A percentile compares a stretch with the other conserved stretches of the same genome.
Conservation (phyloP, 2,888 invertebrate species). For the Odontocolon sp. region DNA sequence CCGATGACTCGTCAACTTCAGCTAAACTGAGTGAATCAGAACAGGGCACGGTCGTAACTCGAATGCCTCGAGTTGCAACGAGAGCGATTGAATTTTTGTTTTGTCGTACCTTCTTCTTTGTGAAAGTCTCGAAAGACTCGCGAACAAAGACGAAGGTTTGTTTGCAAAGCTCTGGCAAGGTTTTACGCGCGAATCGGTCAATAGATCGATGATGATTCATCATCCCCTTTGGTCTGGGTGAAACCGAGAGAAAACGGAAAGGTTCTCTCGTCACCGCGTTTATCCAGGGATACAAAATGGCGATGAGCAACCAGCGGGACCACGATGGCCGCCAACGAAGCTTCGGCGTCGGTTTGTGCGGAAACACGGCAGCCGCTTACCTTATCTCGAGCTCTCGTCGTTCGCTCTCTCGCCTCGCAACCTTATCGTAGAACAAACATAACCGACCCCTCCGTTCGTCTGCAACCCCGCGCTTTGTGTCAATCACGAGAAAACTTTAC, state of each 20-base stretch:
- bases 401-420: slow-evolving; percentile 63
- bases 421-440: slow-evolving; percentile 77
- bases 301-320: slow-evolving; percentile 54
- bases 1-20: slow-evolving; percentile 4
- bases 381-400: slow-evolving; percentile 56
- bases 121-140: background rate
- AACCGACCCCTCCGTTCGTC: slow-evolving; percentile 60
- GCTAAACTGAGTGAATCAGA: slow-evolving; percentile 16
- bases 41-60: slow-evolving; percentile 7
- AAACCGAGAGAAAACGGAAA: slow-evolving; percentile 7
- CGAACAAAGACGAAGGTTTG: slow-evolving; percentile 7
- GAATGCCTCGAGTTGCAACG: too few relatives aligned
- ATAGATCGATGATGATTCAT: slow-evolving; percentile 54
- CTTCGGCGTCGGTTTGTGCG: slow-evolving; percentile 42
- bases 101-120: background rate
- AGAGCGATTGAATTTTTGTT: slow-evolving; percentile 7
- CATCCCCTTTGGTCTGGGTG: slow-evolving; percentile 36
- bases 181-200: slow-evolving; percentile 43
- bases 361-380: slow-evolving; percentile 59
- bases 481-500: slow-evolving; percentile 60
- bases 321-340: slow-evolving; percentile 61
- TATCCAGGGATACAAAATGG: slow-evolving; percentile 66
- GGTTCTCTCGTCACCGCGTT: background rate
- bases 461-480: slow-evolving; percentile 53
- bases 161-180: slow-evolving; percentile 27